These are phyloP conservation scores for Scomber japonicus DNA, from an alignment of 2,113 vertebrate species.

Conservation along the genomic window DNA sequence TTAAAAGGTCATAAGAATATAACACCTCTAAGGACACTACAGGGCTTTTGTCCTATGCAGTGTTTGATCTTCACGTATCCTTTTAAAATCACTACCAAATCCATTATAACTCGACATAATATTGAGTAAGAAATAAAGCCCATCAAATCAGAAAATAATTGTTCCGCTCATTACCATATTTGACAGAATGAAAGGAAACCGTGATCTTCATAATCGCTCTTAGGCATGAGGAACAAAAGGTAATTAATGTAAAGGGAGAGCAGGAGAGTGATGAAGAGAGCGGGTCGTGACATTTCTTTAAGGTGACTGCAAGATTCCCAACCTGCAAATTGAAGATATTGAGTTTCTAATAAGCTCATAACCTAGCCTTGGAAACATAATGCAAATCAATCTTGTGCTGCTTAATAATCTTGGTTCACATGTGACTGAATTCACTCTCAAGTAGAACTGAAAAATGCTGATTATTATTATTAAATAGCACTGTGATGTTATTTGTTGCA, in stretches of 20 bases:
- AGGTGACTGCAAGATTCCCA: not conserved
- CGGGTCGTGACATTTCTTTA: not conserved
- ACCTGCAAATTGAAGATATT: too few species aligned
- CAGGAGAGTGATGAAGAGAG: not conserved
- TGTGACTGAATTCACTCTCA: constrained; percentile 25
- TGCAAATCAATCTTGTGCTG: not conserved
- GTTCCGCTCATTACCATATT: not conserved
- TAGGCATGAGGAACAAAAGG: not conserved
- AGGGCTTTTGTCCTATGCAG: not conserved
- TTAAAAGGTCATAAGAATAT: constrained; percentile 43
- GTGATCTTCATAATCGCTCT: not conserved
- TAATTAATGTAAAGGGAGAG: constrained; percentile 18
- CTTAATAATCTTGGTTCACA: constrained; percentile 27
- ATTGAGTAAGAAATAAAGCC: constrained; percentile 24
- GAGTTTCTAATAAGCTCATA: not conserved
- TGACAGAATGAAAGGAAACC: constrained; percentile 32
- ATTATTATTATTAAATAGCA: constrained; percentile 42
- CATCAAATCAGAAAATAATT: constrained; percentile 14
- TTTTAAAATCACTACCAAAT: not conserved
- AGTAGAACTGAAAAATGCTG: constrained; percentile 31
- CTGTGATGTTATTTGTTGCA: constrained; percentile 21
- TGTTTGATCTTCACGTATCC: constrained; percentile 3
- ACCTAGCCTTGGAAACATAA: not conserved
- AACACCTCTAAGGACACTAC: constrained; percentile 17
- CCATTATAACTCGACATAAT: not conserved